A percentile compares a stretch with the other conserved stretches of the same genome.
Evolutionary conservation across 2,113 vertebrate genomes (phyloP).

Genomic region (Gnathonemus echidnorhynchus): DNA sequence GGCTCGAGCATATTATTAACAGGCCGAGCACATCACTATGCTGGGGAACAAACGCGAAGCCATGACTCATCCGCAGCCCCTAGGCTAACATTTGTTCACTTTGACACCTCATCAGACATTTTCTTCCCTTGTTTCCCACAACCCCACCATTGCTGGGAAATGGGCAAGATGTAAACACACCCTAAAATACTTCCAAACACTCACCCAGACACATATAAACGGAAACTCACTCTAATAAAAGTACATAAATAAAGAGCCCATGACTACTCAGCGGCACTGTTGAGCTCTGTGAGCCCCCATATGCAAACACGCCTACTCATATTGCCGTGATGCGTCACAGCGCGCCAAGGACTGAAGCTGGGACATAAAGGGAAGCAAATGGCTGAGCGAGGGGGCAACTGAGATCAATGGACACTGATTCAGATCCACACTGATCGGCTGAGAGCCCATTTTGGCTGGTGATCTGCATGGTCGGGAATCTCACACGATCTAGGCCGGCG

Average conservation of each 20-base stretch:
- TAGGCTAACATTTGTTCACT: not conserved
- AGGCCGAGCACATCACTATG: not conserved
- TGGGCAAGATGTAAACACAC: not conserved
- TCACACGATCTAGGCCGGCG: not conserved
- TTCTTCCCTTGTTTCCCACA: not conserved
- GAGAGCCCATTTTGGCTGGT: not conserved
- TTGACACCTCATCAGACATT: not conserved
- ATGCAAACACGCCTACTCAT: not conserved
- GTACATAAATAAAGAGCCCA: not conserved
- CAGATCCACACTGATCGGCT: not conserved
- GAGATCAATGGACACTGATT: not conserved
- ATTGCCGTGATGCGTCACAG: not conserved
- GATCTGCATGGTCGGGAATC: not conserved
- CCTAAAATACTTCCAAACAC: not conserved
- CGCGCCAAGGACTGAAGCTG: not conserved
- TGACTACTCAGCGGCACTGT: not conserved
- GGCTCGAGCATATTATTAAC: not conserved
- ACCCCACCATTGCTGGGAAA: not conserved
- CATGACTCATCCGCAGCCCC: slow-evolving; percentile 1
- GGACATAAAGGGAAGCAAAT: not conserved
- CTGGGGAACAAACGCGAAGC: not conserved
- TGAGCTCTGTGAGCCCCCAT: not conserved
- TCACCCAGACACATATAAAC: not conserved
- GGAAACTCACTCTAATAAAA: not conserved
- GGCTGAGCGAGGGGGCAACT: not conserved